Evolutionary conservation across 2,113 vertebrate genomes (phyloP).

Genomic region (Campylomormyrus numenius): DNA sequence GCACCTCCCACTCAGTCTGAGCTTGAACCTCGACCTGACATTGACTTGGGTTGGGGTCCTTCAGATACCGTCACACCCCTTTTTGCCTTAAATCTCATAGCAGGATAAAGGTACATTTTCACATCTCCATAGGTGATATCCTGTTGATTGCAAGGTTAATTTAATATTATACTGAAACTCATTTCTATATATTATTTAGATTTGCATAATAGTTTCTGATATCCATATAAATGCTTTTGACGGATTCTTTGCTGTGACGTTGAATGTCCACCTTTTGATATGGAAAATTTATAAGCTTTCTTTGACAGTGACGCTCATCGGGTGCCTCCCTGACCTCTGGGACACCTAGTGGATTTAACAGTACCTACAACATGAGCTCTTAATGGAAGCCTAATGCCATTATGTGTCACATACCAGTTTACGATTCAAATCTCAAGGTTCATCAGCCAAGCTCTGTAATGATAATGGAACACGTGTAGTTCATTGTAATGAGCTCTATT

Average conservation of each 20-base stretch:
- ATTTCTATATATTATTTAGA: not conserved
- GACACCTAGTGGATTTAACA: not conserved
- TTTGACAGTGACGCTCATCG: not conserved
- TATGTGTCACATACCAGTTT: not conserved
- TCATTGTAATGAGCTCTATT: conserved; percentile 5
- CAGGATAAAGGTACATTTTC: not conserved
- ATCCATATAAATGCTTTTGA: not conserved
- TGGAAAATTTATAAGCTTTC: not conserved
- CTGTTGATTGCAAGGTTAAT: not conserved
- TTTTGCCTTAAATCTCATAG: not conserved
- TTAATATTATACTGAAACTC: not conserved
- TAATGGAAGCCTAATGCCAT: not conserved
- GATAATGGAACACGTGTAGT: conserved; percentile 5
- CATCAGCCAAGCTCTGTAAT: not conserved
- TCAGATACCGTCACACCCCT: too few relatives aligned
- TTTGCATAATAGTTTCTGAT: not conserved
- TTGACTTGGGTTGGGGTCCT: not conserved
- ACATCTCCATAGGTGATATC: not conserved
- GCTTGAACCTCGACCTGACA: not conserved
- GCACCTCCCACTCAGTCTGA: not conserved
- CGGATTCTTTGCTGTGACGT: not conserved
- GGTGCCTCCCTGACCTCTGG: not conserved
- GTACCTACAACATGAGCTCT: not conserved
- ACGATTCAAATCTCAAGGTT: conserved; percentile 7
- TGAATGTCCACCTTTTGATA: not conserved